A percentile compares a stretch with the other conserved stretches of the same genome.
phyloP scores from a whole-genome alignment of 2,113 vertebrate genomes.

The Collichthys lucidus region DNA sequence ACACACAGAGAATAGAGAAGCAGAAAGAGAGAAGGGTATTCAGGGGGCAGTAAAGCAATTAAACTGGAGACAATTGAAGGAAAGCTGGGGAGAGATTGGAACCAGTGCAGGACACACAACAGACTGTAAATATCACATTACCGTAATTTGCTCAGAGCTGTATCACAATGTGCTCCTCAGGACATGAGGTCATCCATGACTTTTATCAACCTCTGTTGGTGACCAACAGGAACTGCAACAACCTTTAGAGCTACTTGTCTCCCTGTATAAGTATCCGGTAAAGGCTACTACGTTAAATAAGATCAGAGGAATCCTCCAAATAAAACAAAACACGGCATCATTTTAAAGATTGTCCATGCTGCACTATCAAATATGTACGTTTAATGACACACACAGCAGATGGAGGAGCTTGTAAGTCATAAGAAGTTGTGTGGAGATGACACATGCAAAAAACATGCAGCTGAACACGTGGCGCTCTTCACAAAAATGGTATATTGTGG shows the following conservation, averaged over 20 bases:
- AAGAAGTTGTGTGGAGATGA: neutral
- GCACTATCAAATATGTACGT: neutral
- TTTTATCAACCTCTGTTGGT: constrained; percentile 74
- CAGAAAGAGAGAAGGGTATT: constrained; percentile 45
- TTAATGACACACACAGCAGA: neutral
- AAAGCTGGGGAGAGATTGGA: constrained; percentile 59
- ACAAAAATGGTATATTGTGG: neutral
- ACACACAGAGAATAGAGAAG: constrained; percentile 8
- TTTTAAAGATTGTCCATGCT: neutral
- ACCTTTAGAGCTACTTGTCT: neutral
- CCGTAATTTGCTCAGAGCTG: constrained; percentile 56
- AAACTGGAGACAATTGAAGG: constrained; percentile 68
- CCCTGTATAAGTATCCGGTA: neutral
- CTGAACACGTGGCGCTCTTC: neutral
- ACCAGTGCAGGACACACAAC: constrained; percentile 56
- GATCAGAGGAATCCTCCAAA: neutral
- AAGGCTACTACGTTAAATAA: neutral
- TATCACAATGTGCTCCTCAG: constrained; percentile 53
- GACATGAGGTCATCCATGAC: constrained; percentile 40
- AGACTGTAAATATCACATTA: constrained; percentile 69
- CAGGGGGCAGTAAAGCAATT: constrained; percentile 69
- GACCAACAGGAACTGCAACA: constrained; percentile 58
- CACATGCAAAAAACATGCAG: neutral
- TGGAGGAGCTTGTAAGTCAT: neutral
- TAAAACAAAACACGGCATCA: neutral